These are phyloP conservation scores for Balanococcus diminutus DNA, from an alignment of 2,888 invertebrate genomes.

Conservation along the genomic window DNA sequence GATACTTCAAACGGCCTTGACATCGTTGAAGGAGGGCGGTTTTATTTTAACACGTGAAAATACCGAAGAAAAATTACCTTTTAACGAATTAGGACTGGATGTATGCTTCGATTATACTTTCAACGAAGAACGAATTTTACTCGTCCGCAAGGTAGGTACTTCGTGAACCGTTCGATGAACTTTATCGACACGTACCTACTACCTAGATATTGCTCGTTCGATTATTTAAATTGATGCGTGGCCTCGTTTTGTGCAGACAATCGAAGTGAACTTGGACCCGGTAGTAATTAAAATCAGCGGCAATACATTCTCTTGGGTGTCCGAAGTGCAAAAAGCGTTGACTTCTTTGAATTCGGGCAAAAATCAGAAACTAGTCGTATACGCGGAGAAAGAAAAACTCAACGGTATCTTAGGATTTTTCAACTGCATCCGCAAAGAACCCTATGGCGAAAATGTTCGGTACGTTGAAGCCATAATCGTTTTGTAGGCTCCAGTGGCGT, in stretches of 20 bases:
- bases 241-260: neutral
- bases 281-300: slow-evolving; percentile 64
- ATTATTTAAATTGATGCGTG: too few species aligned
- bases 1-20: slow-evolving; percentile 64
- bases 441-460: slow-evolving; percentile 69
- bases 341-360: slow-evolving; percentile 63
- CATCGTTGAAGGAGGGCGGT: slow-evolving; percentile 67
- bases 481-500: too few species aligned
- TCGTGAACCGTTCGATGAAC: neutral
- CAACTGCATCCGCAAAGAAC: slow-evolving; percentile 83
- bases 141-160: slow-evolving; percentile 64
- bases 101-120: slow-evolving; percentile 65
- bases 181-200: neutral
- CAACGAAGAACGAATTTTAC: slow-evolving; percentile 65
- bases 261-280: slow-evolving; percentile 61
- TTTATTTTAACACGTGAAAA: slow-evolving; percentile 70
- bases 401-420: slow-evolving; percentile 88
- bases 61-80: slow-evolving; percentile 62
- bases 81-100: slow-evolving; percentile 61
- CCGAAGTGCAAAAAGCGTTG: slow-evolving; percentile 61
- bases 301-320: slow-evolving; percentile 65
- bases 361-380: slow-evolving; percentile 68
- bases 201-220: neutral
- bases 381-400: slow-evolving; percentile 70
- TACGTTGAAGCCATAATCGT: too few species aligned